Evolutionary conservation across 2,888 invertebrate genomes (phyloP), one percentile per base, ranked within the genome.

Genomic region (Dastarcus helophoroides): DNA sequence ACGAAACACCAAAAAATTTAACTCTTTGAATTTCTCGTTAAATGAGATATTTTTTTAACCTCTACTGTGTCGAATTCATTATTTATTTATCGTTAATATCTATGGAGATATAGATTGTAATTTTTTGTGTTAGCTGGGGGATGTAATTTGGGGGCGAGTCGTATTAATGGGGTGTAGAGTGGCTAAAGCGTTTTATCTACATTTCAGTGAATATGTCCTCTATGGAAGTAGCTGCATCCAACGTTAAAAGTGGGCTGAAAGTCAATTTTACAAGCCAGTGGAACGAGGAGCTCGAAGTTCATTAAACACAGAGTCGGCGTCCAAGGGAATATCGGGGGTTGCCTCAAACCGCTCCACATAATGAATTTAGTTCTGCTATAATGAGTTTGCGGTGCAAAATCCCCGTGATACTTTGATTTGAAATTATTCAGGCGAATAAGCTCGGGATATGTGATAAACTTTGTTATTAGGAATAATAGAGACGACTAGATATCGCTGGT

Each of bases 201-300:
- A n/a, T n/a, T n/a, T n/a, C n/a, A n/a, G n/a, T n/a, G n/a, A n/a
- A n/a, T n/a, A n/a, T n/a, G n/a, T n/a, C n/a, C n/a, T n/a, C n/a
- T n/a, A n/a, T n/a, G n/a, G n/a, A n/a, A n/a, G n/a, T n/a, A n/a
- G n/a, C n/a, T n/a, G n/a, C n/a, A n/a, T n/a, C n/a, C n/a, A n/a
- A n/a, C n/a, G n/a, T n/a, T n/a, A n/a, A n/a, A n/a, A n/a, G n/a
- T 31, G 43, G 43, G 42, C 41, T 42, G 39, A 41, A 39, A 50
- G 46, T 49, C 49, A 51, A 51, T 50, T 51, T 51, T 47, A 50
- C 50, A 47, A 43, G 35, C 39, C 45, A 41, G 26, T 45, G 47
- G 34, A 48, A 43, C 44, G 26, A 44, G 47, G 34, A 48, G 42
- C 44, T 43, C 40, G 42, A 50, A 50, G 44, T 50, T 48, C 50